Base-by-base conservation (phyloP, 2,113 vertebrate species). In the Girardinichthys multiradiatus region DNA sequence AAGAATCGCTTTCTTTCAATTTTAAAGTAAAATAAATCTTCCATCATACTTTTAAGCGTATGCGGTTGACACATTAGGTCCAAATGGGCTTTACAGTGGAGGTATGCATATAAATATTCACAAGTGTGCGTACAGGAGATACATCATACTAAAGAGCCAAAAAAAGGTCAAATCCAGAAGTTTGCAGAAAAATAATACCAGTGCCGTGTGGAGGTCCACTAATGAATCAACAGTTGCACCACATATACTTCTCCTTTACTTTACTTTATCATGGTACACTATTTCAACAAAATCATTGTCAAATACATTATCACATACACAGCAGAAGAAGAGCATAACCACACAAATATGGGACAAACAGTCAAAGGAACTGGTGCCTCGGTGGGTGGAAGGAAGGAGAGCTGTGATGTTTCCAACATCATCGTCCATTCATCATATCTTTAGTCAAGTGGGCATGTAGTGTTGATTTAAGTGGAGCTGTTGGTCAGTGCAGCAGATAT, bases 401-500 rank as follows among this genome's bases (percentile, higher is more conserved):
- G 71, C 13, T 48, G 71, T 39, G 28, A 51, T 24, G 13, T 17
- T 26, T 64, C 65, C 59, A 62, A 30, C 77, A 45, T 68, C 68
- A 7, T 70, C 39, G 24, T 75, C 69, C 48, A 57, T 65, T 76
- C 64, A 71, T 82, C 73, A 35, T 45, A 63, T 61, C 75, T 71
- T 57, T 19, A 42, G 66, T 79, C 66, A 72, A 70, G 71, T 45
- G 64, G 64, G 64, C 64, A 70, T 60, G 54, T 54, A 10, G 24
- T 83, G 74, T 83, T 72, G 72, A 70, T 73, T 84, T 70, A 79
- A 80, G 84, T 51, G 48, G 79, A 79, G 28, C 59, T 60, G 74
- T 60, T 78, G 77, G 78, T 82, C 64, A 63, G 42, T 30, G 26
- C 37, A 54, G 71, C 63, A 51, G 81, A 84, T 80, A 65, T 80